A percentile compares a stretch with the other conserved stretches of the same genome.
Evolutionary conservation across 2,113 vertebrate genomes (phyloP).

Genomic region (Leucoraja erinaceus): DNA sequence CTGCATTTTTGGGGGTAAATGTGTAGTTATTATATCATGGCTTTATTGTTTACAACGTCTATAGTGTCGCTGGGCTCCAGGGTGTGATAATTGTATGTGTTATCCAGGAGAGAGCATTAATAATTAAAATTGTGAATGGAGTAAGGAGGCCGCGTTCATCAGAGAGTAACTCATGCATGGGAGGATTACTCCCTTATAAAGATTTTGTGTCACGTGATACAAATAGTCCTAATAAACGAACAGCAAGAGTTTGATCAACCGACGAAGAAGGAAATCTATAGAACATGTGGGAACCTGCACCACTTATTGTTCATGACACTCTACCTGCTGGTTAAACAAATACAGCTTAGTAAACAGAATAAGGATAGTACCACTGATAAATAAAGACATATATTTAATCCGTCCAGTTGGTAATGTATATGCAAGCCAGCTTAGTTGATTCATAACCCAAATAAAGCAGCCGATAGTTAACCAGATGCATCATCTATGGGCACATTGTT

Average conservation of each 20-base stretch:
- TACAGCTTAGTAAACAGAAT: conserved; percentile 38
- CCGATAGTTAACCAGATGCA: conserved; percentile 27
- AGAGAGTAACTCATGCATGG: conserved; percentile 35
- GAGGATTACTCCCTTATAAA: conserved; percentile 37
- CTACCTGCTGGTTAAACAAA: conserved; percentile 38
- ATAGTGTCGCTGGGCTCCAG: conserved; percentile 20
- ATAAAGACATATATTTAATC: conserved; percentile 37
- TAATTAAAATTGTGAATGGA: conserved; percentile 39
- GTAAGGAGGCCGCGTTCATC: conserved; percentile 28
- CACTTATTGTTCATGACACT: conserved; percentile 35
- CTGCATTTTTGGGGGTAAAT: conserved; percentile 10
- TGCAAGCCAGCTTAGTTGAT: neutral
- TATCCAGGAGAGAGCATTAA: conserved; percentile 32
- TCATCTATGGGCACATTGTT: conserved; percentile 2
- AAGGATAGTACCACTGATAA: conserved; percentile 24
- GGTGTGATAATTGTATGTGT: conserved; percentile 37
- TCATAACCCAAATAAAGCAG: conserved; percentile 22
- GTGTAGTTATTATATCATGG: conserved; percentile 33
- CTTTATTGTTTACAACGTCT: conserved; percentile 28
- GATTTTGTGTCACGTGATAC: conserved; percentile 27
- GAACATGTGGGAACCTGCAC: conserved; percentile 38
- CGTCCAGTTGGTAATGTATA: conserved; percentile 36
- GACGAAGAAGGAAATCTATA: conserved; percentile 35
- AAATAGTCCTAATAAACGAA: conserved; percentile 36
- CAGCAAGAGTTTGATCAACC: conserved; percentile 38